Conservation (phyloP, 2,113 vertebrate species). For the Elephas maximus region DNA sequence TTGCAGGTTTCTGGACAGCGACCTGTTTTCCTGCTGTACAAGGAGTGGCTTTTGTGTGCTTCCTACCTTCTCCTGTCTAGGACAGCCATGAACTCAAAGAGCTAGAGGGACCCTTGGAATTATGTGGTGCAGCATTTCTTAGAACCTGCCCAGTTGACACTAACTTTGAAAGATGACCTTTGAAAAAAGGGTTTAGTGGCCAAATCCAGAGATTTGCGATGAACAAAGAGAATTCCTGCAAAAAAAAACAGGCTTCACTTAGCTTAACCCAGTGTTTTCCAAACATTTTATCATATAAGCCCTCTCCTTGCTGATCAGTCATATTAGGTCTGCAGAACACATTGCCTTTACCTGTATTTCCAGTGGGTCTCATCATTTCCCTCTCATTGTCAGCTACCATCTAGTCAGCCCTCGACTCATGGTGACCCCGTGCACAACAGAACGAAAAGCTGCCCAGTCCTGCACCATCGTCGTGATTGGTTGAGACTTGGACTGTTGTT, state of each 20-base stretch:
- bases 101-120: neutral
- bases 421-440: no score
- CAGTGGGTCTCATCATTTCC: fast-evolving
- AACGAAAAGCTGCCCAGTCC: no score
- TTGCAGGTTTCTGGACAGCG: neutral
- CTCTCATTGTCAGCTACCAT: no score
- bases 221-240: neutral
- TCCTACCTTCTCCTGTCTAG: neutral
- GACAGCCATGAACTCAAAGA: no score
- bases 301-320: neutral
- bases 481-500: no score
- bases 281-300: neutral
- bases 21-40: neutral
- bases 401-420: no score
- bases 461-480: no score
- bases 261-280: neutral
- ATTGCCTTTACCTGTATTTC: neutral
- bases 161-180: neutral
- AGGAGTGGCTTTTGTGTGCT: fast-evolving
- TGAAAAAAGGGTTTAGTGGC: neutral
- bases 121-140: neutral
- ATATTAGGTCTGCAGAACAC: neutral
- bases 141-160: neutral
- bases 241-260: neutral
- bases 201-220: neutral